phyloP scores from a whole-genome alignment of 1,140 invertebrate species.

The Lamellibrachia luymesi region DNA sequence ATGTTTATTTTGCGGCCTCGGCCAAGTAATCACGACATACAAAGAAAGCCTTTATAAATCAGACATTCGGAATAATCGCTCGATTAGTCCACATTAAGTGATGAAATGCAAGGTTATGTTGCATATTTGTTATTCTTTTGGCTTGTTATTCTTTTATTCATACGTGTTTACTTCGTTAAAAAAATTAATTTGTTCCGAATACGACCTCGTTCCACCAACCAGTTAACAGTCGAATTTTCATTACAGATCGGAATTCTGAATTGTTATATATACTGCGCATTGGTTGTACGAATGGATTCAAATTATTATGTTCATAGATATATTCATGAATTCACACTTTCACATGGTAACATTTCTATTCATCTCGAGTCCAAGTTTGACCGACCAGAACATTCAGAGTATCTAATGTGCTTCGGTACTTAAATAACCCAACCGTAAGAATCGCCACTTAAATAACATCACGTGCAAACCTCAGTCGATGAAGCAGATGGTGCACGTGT shows the following conservation, averaged over 20 bases:
- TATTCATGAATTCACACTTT: background rate
- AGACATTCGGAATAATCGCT: background rate
- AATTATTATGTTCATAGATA: background rate
- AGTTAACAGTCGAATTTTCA: background rate
- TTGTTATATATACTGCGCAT: background rate
- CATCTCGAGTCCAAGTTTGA: no score
- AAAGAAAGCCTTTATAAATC: background rate
- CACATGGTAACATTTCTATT: background rate
- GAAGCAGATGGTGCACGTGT: background rate
- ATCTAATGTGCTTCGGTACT: no score
- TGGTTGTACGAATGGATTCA: background rate
- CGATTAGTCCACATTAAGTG: background rate
- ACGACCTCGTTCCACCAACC: no score
- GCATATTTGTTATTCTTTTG: background rate
- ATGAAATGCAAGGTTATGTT: background rate
- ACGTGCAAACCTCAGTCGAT: background rate
- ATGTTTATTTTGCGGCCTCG: background rate
- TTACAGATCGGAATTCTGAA: background rate
- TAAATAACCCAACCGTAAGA: background rate
- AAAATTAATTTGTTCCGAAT: background rate
- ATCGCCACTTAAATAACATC: background rate
- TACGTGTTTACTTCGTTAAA: background rate
- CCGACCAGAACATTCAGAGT: no score
- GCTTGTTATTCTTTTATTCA: background rate
- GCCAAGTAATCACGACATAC: background rate